Evolutionary conservation across 2,888 invertebrate genomes (phyloP), one percentile per base, ranked within the genome.

Genomic region (Falcaria lacertinaria): DNA sequence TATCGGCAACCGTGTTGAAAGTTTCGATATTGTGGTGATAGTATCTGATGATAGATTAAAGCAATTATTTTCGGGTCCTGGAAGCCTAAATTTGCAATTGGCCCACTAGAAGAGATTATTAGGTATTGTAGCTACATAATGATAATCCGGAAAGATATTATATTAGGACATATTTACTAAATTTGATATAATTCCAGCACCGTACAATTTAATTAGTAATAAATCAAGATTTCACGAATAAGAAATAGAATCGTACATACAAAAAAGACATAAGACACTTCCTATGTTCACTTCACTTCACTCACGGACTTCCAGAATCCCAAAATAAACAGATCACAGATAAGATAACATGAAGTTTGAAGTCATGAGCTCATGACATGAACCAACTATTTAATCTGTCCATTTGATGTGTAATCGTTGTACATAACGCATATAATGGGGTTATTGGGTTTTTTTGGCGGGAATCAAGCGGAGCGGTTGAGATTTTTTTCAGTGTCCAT

Each of bases 281-380:
- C n/a, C n/a, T 54, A 52, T 53, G 47, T 45, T 52, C 50, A 48
- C 49, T 40, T n/a, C 39, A 47, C 47, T 41, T 43, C 43, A 50
- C 63, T 65, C 72, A 72, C 57, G 64, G 62, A 64, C 67, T 72
- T 64, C 37, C 37, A 33, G 11, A 11, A 7, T 33, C 71, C 70
- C 67, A 72, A 72, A 72, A 72, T 72, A 72, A 71, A 72, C 56
- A 71, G 34, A 53, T 58, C 68, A 70, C 54, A 66, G 49, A 57
- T 40, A 43, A 50, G 17, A n/a, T n/a, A n/a, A n/a, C n/a, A n/a
- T n/a, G n/a, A n/a, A n/a, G n/a, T n/a, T n/a, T n/a, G n/a, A n/a
- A n/a, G n/a, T n/a, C n/a, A n/a, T n/a, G n/a, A n/a, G n/a, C 19
- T 15, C 41, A 28, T 6, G 16, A 14, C 15, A 17, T 8, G 11